phyloP scores from a whole-genome alignment of 2,797 vertebrate species.

The Oreochromis grahami region DNA sequence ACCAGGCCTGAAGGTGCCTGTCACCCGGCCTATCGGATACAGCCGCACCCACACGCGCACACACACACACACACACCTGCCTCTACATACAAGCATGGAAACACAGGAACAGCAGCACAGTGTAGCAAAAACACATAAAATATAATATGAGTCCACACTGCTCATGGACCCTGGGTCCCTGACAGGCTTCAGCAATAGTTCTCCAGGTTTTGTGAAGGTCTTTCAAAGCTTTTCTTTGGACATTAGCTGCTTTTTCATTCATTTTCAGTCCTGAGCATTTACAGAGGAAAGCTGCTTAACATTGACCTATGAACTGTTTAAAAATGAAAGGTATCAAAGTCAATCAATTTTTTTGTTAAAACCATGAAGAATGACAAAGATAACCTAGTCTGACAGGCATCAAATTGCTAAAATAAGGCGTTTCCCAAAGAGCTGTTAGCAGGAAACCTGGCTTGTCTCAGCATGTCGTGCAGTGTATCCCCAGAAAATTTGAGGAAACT shows the following conservation, averaged over 20 bases:
- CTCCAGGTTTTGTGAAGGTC: background rate
- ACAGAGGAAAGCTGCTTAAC: background rate
- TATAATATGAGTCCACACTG: background rate
- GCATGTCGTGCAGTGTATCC: no score
- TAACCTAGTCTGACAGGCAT: no score
- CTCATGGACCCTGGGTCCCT: background rate
- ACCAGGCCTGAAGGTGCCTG: background rate
- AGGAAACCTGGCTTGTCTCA: no score
- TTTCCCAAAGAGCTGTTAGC: no score
- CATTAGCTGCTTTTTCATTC: background rate
- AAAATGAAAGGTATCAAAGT: no score
- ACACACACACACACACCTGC: background rate
- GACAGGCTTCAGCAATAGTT: background rate
- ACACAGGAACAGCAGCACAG: background rate
- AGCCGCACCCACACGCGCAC: accelerated
- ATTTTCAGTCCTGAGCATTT: background rate
- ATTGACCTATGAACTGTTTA: background rate
- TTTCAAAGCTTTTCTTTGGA: background rate
- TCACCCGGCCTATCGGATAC: background rate
- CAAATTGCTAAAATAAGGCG: no score
- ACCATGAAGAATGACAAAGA: background rate
- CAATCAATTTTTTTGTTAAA: background rate
- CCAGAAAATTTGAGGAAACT: no score
- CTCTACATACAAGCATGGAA: background rate
- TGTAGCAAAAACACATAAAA: accelerated